Base-by-base conservation (phyloP, 2,113 vertebrate species). In the Delphinapterus leucas region DNA sequence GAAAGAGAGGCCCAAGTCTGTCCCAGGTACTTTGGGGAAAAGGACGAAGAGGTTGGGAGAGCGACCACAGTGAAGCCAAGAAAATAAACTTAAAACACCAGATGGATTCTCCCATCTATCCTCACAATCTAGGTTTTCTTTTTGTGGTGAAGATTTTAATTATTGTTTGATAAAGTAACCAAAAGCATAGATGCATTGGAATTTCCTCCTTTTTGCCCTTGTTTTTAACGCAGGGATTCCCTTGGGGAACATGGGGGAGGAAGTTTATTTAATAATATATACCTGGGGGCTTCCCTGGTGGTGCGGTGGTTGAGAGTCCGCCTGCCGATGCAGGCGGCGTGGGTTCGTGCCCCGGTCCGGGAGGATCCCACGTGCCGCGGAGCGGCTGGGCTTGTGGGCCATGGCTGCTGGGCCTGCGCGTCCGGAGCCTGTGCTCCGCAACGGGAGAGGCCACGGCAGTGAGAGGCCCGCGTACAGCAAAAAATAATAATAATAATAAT, bases 131-230 rank as follows among this genome's bases (percentile, higher is more conserved):
- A 81, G 21, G 33, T 85, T 87, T 96, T 77, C 33, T 17, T 71
- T 70, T 44, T 73, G 10, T 79, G 23, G 49, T 76, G n/a, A 96
- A 97, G 17, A 68, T 88, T 73, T 97, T 53, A 88, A 73, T 70
- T 74, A 82, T 5, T 87, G 74, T 49, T 44, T 84, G 26, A 89
- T 85, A 71, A 94, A 97, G 67, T 90, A 82, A 80, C 47, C 15
- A 91, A 90, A n/a, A 84, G 15, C 53, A 55, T 11, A 67, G 38
- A 49, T 49, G 5, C 14, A 47, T 1, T 93, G 15, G 25, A 68
- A 95, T 94, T 41, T 74, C 63, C 23, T 67, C 67, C 74, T 73
- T 55, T 58, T 55, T 74, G 4, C 18, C 90, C n/a, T 89, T 14
- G 18, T 85, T 92, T 87, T 87, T 61, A 28, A 87, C 44, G 33